phyloP scores from a whole-genome alignment of 1,140 invertebrate species.

The Cotesia chilonis region DNA sequence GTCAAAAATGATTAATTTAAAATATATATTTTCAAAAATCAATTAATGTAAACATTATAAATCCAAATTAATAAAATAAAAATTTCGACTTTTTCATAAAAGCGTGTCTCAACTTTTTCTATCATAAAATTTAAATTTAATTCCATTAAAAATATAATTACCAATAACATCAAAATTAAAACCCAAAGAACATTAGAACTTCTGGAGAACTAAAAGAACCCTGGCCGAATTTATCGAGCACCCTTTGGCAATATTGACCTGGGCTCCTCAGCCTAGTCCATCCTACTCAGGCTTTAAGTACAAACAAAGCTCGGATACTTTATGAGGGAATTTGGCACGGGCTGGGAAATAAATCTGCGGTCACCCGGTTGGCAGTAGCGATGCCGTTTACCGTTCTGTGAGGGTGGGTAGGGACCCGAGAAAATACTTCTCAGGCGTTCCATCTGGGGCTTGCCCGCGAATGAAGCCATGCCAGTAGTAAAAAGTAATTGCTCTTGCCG shows the following conservation, averaged over 20 bases:
- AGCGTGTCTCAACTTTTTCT: too few species aligned
- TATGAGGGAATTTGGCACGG: constrained; percentile 43
- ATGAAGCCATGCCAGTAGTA: constrained; percentile 17
- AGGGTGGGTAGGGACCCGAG: not conserved
- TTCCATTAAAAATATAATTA: too few species aligned
- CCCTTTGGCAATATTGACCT: constrained; percentile 36
- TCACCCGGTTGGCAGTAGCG: constrained; percentile 20
- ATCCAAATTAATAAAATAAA: too few species aligned
- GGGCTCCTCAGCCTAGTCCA: not conserved
- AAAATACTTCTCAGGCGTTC: constrained; percentile 30
- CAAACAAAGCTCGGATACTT: constrained; percentile 42
- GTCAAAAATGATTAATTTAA: too few species aligned
- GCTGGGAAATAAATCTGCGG: constrained; percentile 42
- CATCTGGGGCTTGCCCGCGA: constrained; percentile 17
- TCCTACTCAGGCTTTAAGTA: constrained; percentile 27
- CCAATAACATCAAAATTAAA: too few species aligned
- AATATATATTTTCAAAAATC: too few species aligned
- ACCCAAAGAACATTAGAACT: too few species aligned
- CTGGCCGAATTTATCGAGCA: constrained; percentile 25
- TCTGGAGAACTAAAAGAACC: constrained; percentile 15
- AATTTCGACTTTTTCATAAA: too few species aligned
- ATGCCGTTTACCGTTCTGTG: not conserved
- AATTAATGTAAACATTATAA: too few species aligned
- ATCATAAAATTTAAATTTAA: too few species aligned
- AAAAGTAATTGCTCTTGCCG: constrained; percentile 30